phyloP scores from a whole-genome alignment of 2,888 invertebrate species.

The Lissonota sp. region DNA sequence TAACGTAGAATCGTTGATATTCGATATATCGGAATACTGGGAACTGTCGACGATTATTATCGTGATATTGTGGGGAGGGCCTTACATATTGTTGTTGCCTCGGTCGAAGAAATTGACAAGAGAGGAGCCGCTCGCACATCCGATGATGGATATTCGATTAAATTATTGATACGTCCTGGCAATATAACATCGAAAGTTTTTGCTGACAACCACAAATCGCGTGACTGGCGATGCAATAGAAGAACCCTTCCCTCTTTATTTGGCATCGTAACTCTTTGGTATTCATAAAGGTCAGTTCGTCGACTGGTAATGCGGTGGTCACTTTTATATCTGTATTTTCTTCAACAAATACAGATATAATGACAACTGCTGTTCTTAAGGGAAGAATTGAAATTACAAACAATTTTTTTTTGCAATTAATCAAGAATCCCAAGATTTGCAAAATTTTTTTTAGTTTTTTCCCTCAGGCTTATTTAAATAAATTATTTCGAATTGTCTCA shows the following conservation, averaged over 20 bases:
- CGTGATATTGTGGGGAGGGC: conserved; percentile 8
- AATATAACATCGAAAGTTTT: conserved; percentile 18
- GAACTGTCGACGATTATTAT: conserved; percentile 51
- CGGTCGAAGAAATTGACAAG: conserved; percentile 50
- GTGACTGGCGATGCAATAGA: conserved; percentile 49
- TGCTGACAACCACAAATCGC: conserved; percentile 61
- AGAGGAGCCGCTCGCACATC: conserved; percentile 23
- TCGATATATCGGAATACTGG: conserved; percentile 44
- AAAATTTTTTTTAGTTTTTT: too few relatives aligned
- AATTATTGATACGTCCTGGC: conserved; percentile 52
- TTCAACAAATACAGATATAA: neutral
- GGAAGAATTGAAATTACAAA: too few relatives aligned
- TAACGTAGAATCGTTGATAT: conserved; percentile 18
- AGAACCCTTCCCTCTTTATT: conserved; percentile 26
- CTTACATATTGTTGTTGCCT: neutral
- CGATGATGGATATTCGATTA: conserved; percentile 60
- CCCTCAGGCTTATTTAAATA: too few relatives aligned
- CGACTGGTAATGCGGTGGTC: conserved; percentile 43
- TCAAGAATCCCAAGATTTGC: too few relatives aligned
- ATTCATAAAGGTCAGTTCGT: conserved; percentile 64
- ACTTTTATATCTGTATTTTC: neutral
- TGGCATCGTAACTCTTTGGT: conserved; percentile 37
- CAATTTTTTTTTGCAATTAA: too few relatives aligned
- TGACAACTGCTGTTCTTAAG: too few relatives aligned
- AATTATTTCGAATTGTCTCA: too few relatives aligned